phyloP scores from a whole-genome alignment of 2,888 invertebrate species.

The Harpalus rubripes region DNA sequence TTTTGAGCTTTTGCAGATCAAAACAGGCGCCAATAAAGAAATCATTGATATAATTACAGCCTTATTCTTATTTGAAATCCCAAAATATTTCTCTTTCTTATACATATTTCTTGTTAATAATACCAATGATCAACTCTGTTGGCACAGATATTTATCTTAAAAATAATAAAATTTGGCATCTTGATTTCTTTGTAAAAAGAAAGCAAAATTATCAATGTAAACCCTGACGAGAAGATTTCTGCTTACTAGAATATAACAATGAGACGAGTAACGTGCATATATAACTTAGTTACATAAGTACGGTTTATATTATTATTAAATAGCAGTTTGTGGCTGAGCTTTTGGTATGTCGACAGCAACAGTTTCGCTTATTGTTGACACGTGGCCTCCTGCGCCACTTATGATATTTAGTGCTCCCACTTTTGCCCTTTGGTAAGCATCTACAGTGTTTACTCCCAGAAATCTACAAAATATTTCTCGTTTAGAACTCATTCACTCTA shows the following conservation, averaged over 20 bases:
- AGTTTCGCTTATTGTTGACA: slow-evolving; percentile 80
- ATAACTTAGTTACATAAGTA: slow-evolving; percentile 61
- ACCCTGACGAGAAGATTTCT: slow-evolving; percentile 41
- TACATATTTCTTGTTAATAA: no score
- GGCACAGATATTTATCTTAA: slow-evolving; percentile 27
- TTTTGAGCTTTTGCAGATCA: slow-evolving; percentile 44
- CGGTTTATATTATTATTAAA: slow-evolving; percentile 67
- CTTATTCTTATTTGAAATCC: no score
- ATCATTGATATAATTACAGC: neutral
- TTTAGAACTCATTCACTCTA: neutral
- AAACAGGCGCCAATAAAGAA: neutral
- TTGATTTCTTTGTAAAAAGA: slow-evolving; percentile 34
- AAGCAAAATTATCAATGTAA: slow-evolving; percentile 36
- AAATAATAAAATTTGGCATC: slow-evolving; percentile 56
- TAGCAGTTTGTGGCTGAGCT: slow-evolving; percentile 72
- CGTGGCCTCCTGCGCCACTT: slow-evolving; percentile 76
- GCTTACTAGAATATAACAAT: slow-evolving; percentile 58
- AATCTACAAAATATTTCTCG: slow-evolving; percentile 80
- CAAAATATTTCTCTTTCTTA: no score
- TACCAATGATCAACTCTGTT: slow-evolving; percentile 2
- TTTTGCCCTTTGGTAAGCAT: slow-evolving; percentile 94
- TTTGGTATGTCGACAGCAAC: slow-evolving; percentile 77
- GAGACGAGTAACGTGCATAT: slow-evolving; percentile 59
- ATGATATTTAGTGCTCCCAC: slow-evolving; percentile 91
- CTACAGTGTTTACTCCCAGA: slow-evolving; percentile 91